phyloP scores from a whole-genome alignment of 2,888 invertebrate species.

The Hydropsyche betteni region DNA sequence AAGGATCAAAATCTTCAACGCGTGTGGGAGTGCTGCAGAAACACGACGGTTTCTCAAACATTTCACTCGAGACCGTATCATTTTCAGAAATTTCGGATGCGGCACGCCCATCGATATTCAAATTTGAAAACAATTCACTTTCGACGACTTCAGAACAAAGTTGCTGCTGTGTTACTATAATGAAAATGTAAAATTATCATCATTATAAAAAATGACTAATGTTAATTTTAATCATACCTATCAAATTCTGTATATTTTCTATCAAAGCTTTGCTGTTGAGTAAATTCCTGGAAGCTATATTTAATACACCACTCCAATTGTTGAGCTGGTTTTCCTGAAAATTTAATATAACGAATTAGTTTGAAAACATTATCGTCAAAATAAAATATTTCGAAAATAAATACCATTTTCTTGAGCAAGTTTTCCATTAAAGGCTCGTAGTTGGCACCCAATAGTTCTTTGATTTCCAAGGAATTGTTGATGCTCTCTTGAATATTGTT shows the following conservation, averaged over 20 bases:
- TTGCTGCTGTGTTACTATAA: conserved; percentile 64
- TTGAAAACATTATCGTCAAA: too few relatives aligned
- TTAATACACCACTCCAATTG: conserved; percentile 64
- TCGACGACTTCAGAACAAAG: conserved; percentile 63
- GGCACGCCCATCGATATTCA: conserved; percentile 54
- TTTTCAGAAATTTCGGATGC: conserved; percentile 27
- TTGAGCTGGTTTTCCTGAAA: conserved; percentile 63
- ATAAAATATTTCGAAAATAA: not conserved
- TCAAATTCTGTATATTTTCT: conserved; percentile 65
- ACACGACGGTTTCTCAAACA: conserved; percentile 54
- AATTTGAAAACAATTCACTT: conserved; percentile 60
- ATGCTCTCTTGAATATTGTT: conserved; percentile 66
- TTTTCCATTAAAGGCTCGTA: conserved; percentile 65
- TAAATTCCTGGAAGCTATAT: conserved; percentile 63
- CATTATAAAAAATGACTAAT: not conserved
- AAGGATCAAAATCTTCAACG: not conserved
- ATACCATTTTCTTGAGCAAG: conserved; percentile 65
- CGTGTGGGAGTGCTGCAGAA: conserved; percentile 64
- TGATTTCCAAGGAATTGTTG: conserved; percentile 62
- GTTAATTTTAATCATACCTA: conserved; percentile 56
- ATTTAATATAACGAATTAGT: not conserved
- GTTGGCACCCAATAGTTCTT: conserved; percentile 60
- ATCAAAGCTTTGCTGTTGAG: conserved; percentile 62
- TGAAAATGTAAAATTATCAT: not conserved
- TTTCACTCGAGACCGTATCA: conserved; percentile 43